Evolutionary conservation across 2,888 invertebrate species (phyloP), one percentile per base, ranked within the genome.

Genomic region (Brenthis ino): DNA sequence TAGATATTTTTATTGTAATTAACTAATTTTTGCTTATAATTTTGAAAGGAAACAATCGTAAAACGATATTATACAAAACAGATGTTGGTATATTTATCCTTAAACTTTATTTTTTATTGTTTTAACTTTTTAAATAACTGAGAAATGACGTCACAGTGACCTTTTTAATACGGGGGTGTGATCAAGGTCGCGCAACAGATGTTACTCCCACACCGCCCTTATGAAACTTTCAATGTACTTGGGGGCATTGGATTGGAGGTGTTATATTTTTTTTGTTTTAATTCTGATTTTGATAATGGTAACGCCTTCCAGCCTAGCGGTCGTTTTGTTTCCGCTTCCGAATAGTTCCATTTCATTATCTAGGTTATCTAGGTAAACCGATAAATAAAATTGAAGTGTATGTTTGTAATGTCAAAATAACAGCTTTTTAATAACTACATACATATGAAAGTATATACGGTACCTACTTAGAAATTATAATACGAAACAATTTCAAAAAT

Each of bases 101-200:
- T 53, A 43, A 13, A 37, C 37, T 37, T 37, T 37, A 37, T 6
- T 37, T 37, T 58, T 47, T 14, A 43, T 55, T 50, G n/a, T 43
- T 33, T 6, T 43, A 5, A 57, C 64, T 56, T 66, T 71, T 56
- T 11, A 58, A 67, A 72, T 56, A 65, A 60, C 64, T 56, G 37
- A 66, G 56, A 58, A 57, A 60, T 72, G 66, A 74, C 70, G 72
- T 72, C 71, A 73, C 58, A 60, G 20, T 79, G 82, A 82, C 82
- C 80, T 84, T 78, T 51, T 80, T 76, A 74, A 76, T 80, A 78
- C 80, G 80, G 76, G 83, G 80, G 80, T 81, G 86, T 76, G 76
- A 81, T 68, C 75, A 87, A 88, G 90, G 88, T 75, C 80, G 76
- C 72, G 74, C 72, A 80, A 80, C 86, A 87, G 86, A 87, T 89